Evolutionary conservation across 2,888 invertebrate species (phyloP).

Genomic region (Microctonus brassicae): DNA sequence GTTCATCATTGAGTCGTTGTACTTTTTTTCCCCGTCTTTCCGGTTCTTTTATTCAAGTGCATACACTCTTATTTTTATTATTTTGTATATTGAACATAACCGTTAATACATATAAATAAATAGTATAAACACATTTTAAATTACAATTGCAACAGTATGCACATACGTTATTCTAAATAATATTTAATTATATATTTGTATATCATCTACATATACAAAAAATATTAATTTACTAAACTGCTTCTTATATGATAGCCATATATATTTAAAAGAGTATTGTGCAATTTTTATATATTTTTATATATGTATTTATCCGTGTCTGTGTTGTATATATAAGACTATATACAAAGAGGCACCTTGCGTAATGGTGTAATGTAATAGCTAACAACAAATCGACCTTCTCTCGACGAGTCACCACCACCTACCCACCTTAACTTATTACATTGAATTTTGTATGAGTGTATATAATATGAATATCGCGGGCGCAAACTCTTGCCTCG

Average conservation of each 20-base stretch:
- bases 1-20: conserved; percentile 11
- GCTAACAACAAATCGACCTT: conserved; percentile 60
- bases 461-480: conserved; percentile 20
- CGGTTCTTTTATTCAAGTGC: background rate
- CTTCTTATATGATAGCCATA: background rate
- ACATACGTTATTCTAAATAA: too few species aligned
- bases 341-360: conserved; percentile 48
- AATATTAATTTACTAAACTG: too few species aligned
- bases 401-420: conserved; percentile 43
- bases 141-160: background rate
- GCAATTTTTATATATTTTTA: conserved; percentile 41
- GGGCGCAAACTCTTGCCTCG: background rate
- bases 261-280: conserved; percentile 30
- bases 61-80: background rate
- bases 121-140: background rate
- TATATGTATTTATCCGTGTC: conserved; percentile 3
- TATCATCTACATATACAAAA: background rate
- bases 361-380: conserved; percentile 64
- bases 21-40: background rate
- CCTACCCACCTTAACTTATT: conserved; percentile 48
- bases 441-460: background rate
- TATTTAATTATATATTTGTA: too few species aligned
- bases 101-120: too few species aligned
- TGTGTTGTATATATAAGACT: background rate
- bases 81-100: too few species aligned